phyloP scores from a whole-genome alignment of 2,888 invertebrate species.

The Phrixothrix hirtus region DNA sequence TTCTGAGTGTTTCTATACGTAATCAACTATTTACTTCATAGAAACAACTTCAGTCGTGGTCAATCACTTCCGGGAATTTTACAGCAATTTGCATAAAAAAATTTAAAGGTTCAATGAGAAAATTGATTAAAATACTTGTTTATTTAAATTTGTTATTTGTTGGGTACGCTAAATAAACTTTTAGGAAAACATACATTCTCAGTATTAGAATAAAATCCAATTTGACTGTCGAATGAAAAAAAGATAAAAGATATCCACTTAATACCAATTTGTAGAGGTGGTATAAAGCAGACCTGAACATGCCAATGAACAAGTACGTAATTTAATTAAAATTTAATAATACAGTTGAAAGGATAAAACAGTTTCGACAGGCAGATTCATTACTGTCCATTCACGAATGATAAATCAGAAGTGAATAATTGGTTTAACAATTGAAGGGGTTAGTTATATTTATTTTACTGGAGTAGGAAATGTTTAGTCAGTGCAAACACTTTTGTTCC shows the following conservation, averaged over 20 bases:
- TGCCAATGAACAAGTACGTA: constrained; percentile 12
- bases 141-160: no score
- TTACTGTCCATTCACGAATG: constrained; percentile 42
- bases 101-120: no score
- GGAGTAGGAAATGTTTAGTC: constrained; percentile 15
- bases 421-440: constrained; percentile 39
- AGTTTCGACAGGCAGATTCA: constrained; percentile 38
- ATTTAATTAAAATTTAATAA: constrained; percentile 34
- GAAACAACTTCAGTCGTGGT: no score
- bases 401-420: constrained; percentile 45
- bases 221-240: neutral
- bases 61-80: no score
- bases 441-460: constrained; percentile 14
- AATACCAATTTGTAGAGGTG: constrained; percentile 8
- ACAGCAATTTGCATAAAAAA: no score
- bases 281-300: constrained; percentile 6
- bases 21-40: constrained; percentile 33
- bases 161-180: no score
- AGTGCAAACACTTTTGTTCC: constrained; percentile 16
- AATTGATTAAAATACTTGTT: no score
- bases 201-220: no score
- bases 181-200: no score
- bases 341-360: constrained; percentile 21
- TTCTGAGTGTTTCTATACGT: constrained; percentile 28
- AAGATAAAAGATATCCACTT: constrained; percentile 2